Conservation (phyloP, 2,797 vertebrate species). For the Aratinga solstitialis region DNA sequence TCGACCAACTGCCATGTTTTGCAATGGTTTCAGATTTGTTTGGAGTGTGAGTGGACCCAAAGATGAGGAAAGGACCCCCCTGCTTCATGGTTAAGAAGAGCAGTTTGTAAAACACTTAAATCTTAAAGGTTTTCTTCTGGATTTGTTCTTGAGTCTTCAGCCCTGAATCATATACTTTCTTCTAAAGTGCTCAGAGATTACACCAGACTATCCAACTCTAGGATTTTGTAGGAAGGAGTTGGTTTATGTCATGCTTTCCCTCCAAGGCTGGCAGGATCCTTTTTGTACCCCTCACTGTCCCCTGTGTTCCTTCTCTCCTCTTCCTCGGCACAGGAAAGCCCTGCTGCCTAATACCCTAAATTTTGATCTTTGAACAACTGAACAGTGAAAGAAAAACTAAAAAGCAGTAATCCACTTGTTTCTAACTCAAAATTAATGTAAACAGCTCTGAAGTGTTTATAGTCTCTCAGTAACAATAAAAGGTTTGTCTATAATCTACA, state of each 20-base stretch:
- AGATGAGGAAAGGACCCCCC: conserved; percentile 71
- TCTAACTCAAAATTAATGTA: not conserved
- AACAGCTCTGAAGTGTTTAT: not conserved
- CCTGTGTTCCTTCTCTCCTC: not conserved
- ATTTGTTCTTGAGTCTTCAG: conserved; percentile 51
- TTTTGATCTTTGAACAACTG: not conserved
- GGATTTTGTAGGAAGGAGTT: not conserved
- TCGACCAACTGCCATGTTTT: conserved; percentile 76
- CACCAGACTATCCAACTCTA: not conserved
- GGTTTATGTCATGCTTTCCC: not conserved
- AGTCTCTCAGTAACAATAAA: not conserved
- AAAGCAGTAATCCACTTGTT: accelerated
- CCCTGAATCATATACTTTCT: not conserved
- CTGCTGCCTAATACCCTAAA: not conserved
- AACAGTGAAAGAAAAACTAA: not conserved
- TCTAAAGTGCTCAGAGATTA: not conserved
- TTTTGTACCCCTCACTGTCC: not conserved
- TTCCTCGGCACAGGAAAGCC: not conserved
- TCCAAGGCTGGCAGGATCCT: not conserved
- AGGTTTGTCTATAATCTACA: not conserved
- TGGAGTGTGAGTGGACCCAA: conserved; percentile 74
- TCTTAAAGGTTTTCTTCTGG: conserved; percentile 65
- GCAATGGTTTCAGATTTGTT: conserved; percentile 77
- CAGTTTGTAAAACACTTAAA: conserved; percentile 57
- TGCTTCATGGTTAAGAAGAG: conserved; percentile 69